A percentile compares a stretch with the other conserved stretches of the same genome.
Conservation (phyloP, 2,888 invertebrate genomes). For the Phrixothrix hirtus region DNA sequence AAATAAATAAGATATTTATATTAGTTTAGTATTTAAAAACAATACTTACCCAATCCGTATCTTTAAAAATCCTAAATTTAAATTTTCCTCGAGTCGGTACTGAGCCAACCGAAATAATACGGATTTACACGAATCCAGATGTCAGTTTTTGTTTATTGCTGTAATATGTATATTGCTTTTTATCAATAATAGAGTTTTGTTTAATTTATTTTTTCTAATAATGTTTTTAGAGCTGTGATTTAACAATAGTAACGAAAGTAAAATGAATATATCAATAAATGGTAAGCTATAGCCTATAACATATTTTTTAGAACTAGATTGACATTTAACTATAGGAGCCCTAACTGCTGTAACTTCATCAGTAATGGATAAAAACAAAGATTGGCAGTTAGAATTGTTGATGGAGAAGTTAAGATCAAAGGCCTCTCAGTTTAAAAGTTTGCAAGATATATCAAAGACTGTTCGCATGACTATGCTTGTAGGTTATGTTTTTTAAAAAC, state of each 20-base stretch:
- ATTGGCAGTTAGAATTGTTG: slow-evolving; percentile 81
- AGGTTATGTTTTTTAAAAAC: slow-evolving; percentile 47
- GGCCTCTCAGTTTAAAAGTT: slow-evolving; percentile 77
- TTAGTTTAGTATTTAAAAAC: neutral
- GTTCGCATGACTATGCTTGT: slow-evolving; percentile 85
- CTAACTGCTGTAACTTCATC: slow-evolving; percentile 8
- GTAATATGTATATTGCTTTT: slow-evolving; percentile 8
- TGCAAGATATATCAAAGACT: slow-evolving; percentile 85
- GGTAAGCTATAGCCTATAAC: slow-evolving; percentile 7
- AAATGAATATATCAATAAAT: slow-evolving; percentile 12
- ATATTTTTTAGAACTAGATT: slow-evolving; percentile 12
- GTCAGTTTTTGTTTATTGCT: slow-evolving; percentile 25
- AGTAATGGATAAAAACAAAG: slow-evolving; percentile 64
- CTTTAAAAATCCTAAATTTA: neutral
- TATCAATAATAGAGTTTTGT: slow-evolving; percentile 11
- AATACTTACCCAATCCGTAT: neutral
- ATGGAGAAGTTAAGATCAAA: slow-evolving; percentile 92
- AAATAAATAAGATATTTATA: no score
- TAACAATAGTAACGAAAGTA: neutral
- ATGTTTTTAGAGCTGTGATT: neutral
- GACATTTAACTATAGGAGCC: slow-evolving; percentile 9
- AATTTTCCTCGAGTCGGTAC: neutral
- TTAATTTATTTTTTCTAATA: neutral
- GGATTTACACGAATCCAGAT: slow-evolving; percentile 6
- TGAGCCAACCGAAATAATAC: neutral